These are phyloP conservation scores for Gonatopus flavifemur DNA, from an alignment of 1,140 invertebrate genomes.

Conservation along the genomic window DNA sequence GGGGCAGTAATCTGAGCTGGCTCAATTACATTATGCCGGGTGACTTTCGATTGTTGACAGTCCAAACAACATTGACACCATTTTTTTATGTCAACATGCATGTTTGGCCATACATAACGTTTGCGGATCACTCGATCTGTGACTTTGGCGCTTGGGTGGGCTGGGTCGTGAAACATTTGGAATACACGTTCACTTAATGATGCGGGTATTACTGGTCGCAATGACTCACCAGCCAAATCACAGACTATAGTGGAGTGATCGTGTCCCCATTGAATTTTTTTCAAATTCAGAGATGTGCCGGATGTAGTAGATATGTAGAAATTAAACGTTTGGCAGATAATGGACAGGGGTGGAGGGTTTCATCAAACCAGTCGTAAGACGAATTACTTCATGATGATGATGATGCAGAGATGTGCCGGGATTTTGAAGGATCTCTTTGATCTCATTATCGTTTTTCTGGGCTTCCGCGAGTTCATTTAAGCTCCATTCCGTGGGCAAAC, in stretches of 20 bases:
- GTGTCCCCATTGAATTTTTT: neutral
- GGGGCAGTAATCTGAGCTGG: neutral
- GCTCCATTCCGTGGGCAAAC: neutral
- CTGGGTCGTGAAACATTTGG: neutral
- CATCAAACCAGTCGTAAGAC: too few relatives aligned
- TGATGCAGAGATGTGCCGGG: too few relatives aligned
- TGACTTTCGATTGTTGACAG: neutral
- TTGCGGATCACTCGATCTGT: neutral
- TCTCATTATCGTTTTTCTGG: neutral
- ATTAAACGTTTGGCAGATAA: too few relatives aligned
- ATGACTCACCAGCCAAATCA: neutral
- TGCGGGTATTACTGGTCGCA: neutral
- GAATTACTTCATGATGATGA: too few relatives aligned
- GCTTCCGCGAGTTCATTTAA: neutral
- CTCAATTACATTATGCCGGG: neutral
- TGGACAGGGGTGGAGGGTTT: too few relatives aligned
- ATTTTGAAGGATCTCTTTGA: neutral
- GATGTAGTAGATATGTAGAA: neutral
- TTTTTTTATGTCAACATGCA: neutral
- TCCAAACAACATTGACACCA: neutral
- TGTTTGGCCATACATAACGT: neutral
- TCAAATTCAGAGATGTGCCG: neutral
- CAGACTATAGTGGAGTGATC: neutral
- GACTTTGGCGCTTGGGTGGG: neutral
- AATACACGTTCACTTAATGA: neutral